Conservation (phyloP, 1,140 invertebrate genomes). For the Penaeus japonicus region DNA sequence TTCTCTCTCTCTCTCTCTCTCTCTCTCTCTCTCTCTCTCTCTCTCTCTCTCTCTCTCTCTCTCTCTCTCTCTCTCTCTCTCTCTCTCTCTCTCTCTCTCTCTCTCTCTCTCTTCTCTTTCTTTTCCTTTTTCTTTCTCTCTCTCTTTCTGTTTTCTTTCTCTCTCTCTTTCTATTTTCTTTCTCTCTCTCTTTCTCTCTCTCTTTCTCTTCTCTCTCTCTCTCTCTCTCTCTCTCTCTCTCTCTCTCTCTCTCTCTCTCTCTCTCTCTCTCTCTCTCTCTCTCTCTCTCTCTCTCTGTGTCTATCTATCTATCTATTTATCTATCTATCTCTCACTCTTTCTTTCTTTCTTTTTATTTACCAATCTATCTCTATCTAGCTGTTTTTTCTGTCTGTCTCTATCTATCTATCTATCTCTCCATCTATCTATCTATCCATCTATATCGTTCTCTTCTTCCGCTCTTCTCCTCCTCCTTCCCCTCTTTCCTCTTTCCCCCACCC, state of each 20-base stretch:
- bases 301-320: background rate
- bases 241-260: background rate
- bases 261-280: background rate
- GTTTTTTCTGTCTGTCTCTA: background rate
- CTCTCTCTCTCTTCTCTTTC: background rate
- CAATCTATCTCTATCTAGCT: too few species aligned
- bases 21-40: too few species aligned
- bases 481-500: background rate
- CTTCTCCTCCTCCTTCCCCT: background rate
- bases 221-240: background rate
- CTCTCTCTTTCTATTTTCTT: background rate
- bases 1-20: too few species aligned
- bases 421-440: too few species aligned
- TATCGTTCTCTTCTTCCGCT: background rate
- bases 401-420: background rate
- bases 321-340: background rate
- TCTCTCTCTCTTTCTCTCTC: background rate
- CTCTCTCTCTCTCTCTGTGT: background rate
- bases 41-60: too few species aligned
- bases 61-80: too few species aligned
- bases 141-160: background rate
- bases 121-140: background rate
- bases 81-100: too few species aligned
- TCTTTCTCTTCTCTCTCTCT: background rate
- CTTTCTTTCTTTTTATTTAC: background rate